These are phyloP conservation scores for Rhinichthys klamathensis DNA, from an alignment of 2,113 vertebrate species.

Conservation along the genomic window DNA sequence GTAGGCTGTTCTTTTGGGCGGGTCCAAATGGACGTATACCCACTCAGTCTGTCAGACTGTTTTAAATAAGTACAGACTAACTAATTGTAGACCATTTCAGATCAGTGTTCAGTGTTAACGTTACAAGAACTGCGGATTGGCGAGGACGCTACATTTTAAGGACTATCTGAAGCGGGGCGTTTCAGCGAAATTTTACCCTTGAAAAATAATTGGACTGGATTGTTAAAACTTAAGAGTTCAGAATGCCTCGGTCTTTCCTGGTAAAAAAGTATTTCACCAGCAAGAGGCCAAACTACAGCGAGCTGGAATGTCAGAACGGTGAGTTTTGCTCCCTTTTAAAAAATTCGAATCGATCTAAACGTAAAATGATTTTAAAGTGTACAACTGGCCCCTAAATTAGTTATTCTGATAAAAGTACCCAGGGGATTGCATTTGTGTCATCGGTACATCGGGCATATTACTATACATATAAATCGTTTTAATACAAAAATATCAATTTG, in stretches of 20 bases:
- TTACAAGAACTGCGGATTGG: constrained; percentile 4
- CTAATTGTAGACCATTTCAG: constrained; percentile 48
- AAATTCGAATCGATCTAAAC: background rate
- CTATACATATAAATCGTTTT: background rate
- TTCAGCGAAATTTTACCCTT: background rate
- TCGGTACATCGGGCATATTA: background rate
- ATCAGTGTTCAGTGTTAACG: constrained; percentile 11
- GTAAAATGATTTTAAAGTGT: background rate
- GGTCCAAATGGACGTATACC: constrained; percentile 43
- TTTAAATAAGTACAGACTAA: constrained; percentile 45
- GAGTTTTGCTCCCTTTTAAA: constrained; percentile 58
- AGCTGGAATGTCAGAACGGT: constrained; percentile 90
- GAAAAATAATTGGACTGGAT: constrained; percentile 2
- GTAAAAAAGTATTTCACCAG: constrained; percentile 92
- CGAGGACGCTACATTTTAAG: background rate
- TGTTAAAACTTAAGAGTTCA: constrained; percentile 56
- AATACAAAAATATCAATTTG: background rate
- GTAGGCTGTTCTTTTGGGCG: constrained; percentile 49
- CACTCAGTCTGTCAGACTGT: constrained; percentile 43
- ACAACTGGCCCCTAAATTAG: background rate
- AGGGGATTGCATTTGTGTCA: no score
- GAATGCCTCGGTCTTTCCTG: constrained; percentile 94
- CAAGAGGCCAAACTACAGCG: constrained; percentile 96
- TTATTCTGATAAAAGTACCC: no score
- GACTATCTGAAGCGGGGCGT: background rate